Evolutionary conservation across 2,797 vertebrate species (phyloP), one percentile per base, ranked within the genome.

Genomic region (Mus spretus): DNA sequence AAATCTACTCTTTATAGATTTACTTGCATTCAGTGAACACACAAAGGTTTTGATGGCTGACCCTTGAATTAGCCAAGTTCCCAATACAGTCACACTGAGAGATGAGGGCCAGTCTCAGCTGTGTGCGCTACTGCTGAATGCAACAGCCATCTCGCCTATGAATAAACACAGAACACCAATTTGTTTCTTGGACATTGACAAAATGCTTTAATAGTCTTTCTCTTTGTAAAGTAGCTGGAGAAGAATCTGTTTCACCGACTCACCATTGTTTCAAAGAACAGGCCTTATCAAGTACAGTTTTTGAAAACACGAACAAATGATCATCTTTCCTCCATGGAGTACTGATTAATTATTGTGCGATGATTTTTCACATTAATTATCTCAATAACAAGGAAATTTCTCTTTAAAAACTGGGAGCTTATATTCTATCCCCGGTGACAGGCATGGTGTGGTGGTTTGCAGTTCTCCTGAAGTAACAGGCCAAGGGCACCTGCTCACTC

Each of bases 201-300:
- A 28, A 92, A 84, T 90, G 74, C 59, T 94, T 86, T 89, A 70
- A 44, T 31, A 75, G 20, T 15, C 3, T 37, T 92, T 82, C 10
- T 93, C 3, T 44, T 92, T 70, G 11, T 67, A 81, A 78, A 72
- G 65, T 65, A 85, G 28, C 44, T 82, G 65, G 40, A n/a, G 20
- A 34, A 82, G 34, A 94, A 6, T 47, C 24, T 81, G n/a, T 59
- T 86, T 86, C 28, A 47, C 10, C 75, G 24, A 61, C 0, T 72
- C n/a, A 85, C 31, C 19, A 67, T 59, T 94, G 55, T 83, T 95
- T 94, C 40, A 78, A 95, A 83, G 37, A 89, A 67, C 13, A 90
- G 89, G 1, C 75, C 78, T 95, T 59, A 78, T 40, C 40, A 91
- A 92, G 67, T 47, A 59, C 1, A 92, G 34, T 81, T 67, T 61